Conservation (phyloP, 1,140 invertebrate genomes). For the Sarcophaga bullata region DNA sequence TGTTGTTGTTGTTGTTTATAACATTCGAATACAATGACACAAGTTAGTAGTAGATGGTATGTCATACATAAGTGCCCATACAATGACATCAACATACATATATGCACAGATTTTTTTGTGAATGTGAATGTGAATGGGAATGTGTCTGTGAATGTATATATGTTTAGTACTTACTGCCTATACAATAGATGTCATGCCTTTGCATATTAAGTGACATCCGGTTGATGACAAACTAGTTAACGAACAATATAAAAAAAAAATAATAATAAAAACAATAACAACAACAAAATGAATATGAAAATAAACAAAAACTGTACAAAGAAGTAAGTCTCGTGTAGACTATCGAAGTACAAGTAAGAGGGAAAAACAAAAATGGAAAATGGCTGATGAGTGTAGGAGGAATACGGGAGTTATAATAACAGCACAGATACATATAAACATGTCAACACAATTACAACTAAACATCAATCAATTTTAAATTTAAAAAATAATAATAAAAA, state of each 20-base stretch:
- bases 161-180: not conserved
- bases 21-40: not conserved
- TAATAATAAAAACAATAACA: not conserved
- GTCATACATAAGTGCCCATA: not conserved
- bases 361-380: not conserved
- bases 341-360: not conserved
- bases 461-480: not conserved
- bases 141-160: not conserved
- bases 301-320: not conserved
- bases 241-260: not conserved
- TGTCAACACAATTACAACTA: not conserved
- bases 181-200: conserved; percentile 21
- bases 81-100: not conserved
- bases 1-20: no score
- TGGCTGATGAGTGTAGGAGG: no score
- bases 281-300: not conserved
- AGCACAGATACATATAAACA: not conserved
- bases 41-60: not conserved
- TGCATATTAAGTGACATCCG: conserved; percentile 14
- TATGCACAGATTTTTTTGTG: not conserved
- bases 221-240: not conserved
- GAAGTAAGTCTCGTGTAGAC: not conserved
- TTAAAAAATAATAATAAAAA: not conserved
- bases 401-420: no score
- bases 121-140: not conserved